Percentiles rank a stretch among this genome's conserved stretches.
Evolutionary conservation across 2,113 vertebrate genomes (phyloP).

Genomic region (Canis aureus): DNA sequence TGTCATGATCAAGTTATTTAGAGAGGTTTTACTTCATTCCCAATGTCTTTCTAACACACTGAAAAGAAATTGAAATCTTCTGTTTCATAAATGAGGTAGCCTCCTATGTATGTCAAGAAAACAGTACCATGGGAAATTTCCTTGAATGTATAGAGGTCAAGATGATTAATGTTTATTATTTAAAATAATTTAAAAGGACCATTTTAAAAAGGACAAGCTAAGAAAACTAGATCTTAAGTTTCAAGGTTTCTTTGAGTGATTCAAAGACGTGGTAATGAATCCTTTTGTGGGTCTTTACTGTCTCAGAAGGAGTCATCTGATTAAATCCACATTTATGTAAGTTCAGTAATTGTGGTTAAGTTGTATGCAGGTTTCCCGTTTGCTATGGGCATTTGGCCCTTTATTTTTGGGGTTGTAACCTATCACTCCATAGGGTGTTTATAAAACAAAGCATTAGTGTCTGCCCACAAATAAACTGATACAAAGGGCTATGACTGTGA

Average conservation of each 20-base stretch:
- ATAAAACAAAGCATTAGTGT: background rate
- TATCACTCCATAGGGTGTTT: background rate
- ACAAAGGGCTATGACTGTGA: background rate
- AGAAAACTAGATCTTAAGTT: background rate
- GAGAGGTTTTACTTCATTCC: constrained; percentile 22
- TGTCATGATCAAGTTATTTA: background rate
- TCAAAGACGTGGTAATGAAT: constrained; percentile 2
- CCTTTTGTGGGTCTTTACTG: background rate
- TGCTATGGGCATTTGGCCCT: background rate
- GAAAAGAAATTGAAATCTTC: constrained; percentile 26
- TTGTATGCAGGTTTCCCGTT: background rate
- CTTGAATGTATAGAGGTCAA: constrained; percentile 1
- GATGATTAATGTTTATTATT: background rate
- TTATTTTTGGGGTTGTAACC: background rate
- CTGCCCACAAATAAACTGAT: background rate
- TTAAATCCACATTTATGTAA: background rate
- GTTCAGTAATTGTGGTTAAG: background rate
- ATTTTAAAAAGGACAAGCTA: constrained; percentile 44
- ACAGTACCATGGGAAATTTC: background rate
- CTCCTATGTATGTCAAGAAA: constrained; percentile 11
- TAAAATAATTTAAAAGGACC: background rate
- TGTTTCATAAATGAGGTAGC: constrained; percentile 53
- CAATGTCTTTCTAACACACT: background rate
- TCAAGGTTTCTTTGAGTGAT: constrained; percentile 19
- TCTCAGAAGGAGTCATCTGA: background rate